Percentiles rank a stretch among this genome's conserved stretches.
Conservation (phyloP, 2,113 vertebrate species). For the Oncorhynchus keta region DNA sequence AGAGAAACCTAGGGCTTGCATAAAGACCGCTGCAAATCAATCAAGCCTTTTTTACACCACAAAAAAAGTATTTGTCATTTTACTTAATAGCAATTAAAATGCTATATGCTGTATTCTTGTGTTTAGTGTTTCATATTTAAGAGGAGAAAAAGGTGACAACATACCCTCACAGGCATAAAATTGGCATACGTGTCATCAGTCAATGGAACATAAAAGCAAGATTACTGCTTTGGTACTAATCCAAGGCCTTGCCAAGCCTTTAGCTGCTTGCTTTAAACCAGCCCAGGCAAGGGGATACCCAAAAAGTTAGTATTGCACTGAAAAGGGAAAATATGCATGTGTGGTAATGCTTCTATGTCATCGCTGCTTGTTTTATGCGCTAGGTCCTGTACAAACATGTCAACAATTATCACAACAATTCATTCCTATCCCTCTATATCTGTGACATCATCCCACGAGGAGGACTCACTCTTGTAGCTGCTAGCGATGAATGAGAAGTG, state of each 20-base stretch:
- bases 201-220: conserved; percentile 40
- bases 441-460: conserved; percentile 4
- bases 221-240: conserved; percentile 22
- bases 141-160: conserved; percentile 73
- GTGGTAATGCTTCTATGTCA: conserved; percentile 12
- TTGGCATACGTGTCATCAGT: conserved; percentile 56
- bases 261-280: no score
- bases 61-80: conserved; percentile 35
- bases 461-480: conserved; percentile 35
- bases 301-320: background rate
- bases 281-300: no score
- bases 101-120: conserved; percentile 53
- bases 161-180: conserved; percentile 67
- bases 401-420: conserved; percentile 54
- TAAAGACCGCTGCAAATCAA: conserved; percentile 68
- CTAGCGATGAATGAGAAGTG: conserved; percentile 17
- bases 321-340: conserved; percentile 9
- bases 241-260: conserved; percentile 28
- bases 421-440: conserved; percentile 19
- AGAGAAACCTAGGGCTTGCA: conserved; percentile 54
- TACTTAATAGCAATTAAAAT: conserved; percentile 59
- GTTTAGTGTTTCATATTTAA: conserved; percentile 71
- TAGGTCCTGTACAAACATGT: conserved; percentile 42
- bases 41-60: conserved; percentile 56
- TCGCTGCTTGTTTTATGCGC: conserved; percentile 43